Evolutionary conservation across 2,113 vertebrate genomes (phyloP).

Genomic region (Mesembrinibis cayennensis): DNA sequence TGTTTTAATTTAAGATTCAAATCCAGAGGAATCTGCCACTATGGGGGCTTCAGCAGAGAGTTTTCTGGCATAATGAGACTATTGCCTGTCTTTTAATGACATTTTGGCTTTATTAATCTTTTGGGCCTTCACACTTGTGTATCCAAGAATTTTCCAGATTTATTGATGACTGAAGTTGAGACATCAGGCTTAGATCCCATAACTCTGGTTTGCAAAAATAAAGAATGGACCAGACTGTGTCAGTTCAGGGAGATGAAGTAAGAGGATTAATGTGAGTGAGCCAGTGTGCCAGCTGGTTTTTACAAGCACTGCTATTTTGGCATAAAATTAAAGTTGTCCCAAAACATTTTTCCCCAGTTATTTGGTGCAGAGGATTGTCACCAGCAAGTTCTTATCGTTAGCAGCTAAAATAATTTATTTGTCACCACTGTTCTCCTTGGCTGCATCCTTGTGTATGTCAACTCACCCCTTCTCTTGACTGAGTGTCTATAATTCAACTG

Average conservation of each 20-base stretch:
- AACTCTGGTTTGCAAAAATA: background rate
- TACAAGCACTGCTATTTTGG: background rate
- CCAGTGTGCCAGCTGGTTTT: background rate
- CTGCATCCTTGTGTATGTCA: background rate
- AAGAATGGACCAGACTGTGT: background rate
- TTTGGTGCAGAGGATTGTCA: background rate
- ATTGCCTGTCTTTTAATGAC: background rate
- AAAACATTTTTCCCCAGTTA: background rate
- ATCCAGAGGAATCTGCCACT: background rate
- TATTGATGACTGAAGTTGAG: background rate
- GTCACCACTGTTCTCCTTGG: constrained; percentile 46
- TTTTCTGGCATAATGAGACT: background rate
- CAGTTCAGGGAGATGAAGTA: background rate
- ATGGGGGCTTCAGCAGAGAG: background rate
- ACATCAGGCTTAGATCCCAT: background rate
- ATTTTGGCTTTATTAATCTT: background rate
- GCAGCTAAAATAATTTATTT: constrained; percentile 53
- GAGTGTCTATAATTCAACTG: constrained; percentile 32
- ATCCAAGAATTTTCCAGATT: background rate
- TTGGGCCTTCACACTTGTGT: background rate
- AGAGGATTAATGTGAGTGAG: background rate
- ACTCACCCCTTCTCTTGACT: background rate
- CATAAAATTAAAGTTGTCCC: background rate
- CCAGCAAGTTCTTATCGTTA: constrained; percentile 11
- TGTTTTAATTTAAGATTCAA: constrained; percentile 29